Conservation (phyloP, 92 coral and sea anemone genomes). For the Actinernus sp. region DNA sequence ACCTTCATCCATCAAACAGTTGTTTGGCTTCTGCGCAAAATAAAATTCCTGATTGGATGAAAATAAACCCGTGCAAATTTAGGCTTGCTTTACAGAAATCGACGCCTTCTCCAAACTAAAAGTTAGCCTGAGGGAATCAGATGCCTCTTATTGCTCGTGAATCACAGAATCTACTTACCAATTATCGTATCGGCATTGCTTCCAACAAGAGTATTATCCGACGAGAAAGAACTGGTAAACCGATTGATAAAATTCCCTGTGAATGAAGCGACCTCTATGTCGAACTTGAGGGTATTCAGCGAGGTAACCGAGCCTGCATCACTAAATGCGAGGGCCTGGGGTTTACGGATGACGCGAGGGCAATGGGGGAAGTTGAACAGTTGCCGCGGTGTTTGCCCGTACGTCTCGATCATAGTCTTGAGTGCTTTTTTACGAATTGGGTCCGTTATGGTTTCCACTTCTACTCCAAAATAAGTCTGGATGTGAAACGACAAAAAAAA, state of each 20-base stretch:
- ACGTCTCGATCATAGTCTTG: constrained; percentile 97
- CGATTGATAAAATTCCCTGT: constrained; percentile 36
- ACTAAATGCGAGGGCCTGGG: constrained; percentile 8
- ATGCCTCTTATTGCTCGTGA: no score
- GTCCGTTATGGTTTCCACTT: constrained; percentile 83
- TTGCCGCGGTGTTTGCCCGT: constrained; percentile 95
- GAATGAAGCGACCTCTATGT: constrained; percentile 50
- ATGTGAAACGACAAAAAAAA: no score
- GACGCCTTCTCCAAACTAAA: no score
- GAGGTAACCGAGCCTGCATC: constrained; percentile 25
- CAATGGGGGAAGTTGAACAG: constrained; percentile 86
- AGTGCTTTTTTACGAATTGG: constrained; percentile 92
- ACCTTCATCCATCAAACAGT: no score
- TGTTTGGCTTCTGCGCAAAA: no score
- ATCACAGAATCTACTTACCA: constrained; percentile 33
- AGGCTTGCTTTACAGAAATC: no score
- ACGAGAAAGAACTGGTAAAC: constrained; percentile 54
- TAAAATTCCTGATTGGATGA: no score
- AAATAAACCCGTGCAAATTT: no score
- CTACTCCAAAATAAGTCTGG: constrained; percentile 91
- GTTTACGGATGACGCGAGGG: constrained; percentile 61
- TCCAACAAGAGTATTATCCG: constrained; percentile 49
- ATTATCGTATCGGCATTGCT: constrained; percentile 49
- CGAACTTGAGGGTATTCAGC: constrained; percentile 34
- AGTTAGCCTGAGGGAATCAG: no score